phyloP scores from a whole-genome alignment of 2,888 invertebrate genomes.

The Perdita meconis region DNA sequence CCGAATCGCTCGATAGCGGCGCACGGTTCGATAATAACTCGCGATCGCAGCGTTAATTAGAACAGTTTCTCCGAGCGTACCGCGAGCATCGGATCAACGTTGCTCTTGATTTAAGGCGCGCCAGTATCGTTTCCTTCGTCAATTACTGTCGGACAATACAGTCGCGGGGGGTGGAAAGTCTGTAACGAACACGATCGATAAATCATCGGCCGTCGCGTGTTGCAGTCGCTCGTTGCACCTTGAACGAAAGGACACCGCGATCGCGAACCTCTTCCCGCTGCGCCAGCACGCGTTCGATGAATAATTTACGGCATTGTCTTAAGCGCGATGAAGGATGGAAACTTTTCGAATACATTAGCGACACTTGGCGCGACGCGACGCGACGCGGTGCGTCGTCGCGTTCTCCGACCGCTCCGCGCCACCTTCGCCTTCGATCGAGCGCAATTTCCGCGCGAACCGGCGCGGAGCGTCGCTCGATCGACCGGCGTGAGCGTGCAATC shows the following conservation, averaged over 20 bases:
- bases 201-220: conserved; percentile 18
- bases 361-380: not conserved
- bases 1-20: conserved; percentile 30
- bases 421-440: not conserved
- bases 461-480: not conserved
- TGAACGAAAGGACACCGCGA: conserved; percentile 20
- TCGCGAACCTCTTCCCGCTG: conserved; percentile 13
- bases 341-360: conserved; percentile 46
- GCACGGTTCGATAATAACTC: not conserved
- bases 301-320: conserved; percentile 34
- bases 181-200: conserved; percentile 25
- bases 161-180: conserved; percentile 1
- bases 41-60: conserved; percentile 7
- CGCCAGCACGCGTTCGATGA: conserved; percentile 25
- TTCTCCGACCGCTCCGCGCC: not conserved
- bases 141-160: conserved; percentile 7
- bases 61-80: conserved; percentile 3
- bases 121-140: not conserved
- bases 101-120: conserved; percentile 13
- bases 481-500: not conserved
- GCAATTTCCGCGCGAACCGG: not conserved
- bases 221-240: conserved; percentile 6
- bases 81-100: not conserved
- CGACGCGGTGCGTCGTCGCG: conserved; percentile 15
- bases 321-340: conserved; percentile 40